Conservation (phyloP, 1,140 invertebrate genomes). For the Camponotus floridanus region DNA sequence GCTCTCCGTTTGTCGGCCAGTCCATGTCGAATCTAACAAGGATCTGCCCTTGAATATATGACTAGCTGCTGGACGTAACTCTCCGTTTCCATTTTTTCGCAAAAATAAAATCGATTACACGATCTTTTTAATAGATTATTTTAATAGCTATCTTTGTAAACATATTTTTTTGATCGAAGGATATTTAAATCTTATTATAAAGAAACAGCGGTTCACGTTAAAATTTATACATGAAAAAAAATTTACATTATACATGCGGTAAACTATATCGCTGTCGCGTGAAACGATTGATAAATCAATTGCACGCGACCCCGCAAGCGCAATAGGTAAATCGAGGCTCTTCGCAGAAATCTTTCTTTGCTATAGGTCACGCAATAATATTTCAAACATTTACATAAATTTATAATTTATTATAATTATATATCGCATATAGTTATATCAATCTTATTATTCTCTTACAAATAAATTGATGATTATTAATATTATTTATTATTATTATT, state of each 20-base stretch:
- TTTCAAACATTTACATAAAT: slow-evolving; percentile 7
- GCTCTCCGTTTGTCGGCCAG: slow-evolving; percentile 57
- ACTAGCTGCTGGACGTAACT: not conserved
- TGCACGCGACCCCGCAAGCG: slow-evolving; percentile 68
- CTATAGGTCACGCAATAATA: slow-evolving; percentile 35
- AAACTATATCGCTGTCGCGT: slow-evolving; percentile 59
- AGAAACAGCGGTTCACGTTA: slow-evolving; percentile 66
- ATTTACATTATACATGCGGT: slow-evolving; percentile 55
- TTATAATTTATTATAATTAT: slow-evolving; percentile 5
- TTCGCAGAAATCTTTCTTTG: slow-evolving; percentile 45
- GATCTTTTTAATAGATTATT: not conserved
- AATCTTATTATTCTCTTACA: no score
- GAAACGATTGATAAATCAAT: slow-evolving; percentile 77
- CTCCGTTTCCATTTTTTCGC: not conserved
- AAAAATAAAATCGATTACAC: not conserved
- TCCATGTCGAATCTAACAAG: not conserved
- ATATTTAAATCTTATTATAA: slow-evolving; percentile 16
- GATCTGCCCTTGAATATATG: slow-evolving; percentile 22
- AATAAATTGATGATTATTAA: not conserved
- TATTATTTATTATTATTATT: no score
- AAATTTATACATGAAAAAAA: slow-evolving; percentile 58
- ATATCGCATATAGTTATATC: not conserved
- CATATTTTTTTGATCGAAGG: not conserved
- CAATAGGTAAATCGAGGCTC: slow-evolving; percentile 40
- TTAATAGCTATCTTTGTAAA: not conserved